Conservation (phyloP, 2,113 vertebrate genomes). For the Hemibagrus wyckioides region DNA sequence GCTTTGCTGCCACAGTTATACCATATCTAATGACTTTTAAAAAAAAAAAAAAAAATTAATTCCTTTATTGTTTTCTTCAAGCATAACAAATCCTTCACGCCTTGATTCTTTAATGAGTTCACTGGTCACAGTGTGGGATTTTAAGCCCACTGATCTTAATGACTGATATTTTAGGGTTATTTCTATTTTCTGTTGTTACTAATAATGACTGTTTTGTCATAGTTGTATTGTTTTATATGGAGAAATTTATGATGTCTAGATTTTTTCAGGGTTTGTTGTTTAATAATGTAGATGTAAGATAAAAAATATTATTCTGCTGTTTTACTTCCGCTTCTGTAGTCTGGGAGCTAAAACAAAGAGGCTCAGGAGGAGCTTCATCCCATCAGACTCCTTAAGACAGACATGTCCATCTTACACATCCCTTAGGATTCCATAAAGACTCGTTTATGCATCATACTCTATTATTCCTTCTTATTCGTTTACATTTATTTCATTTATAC, state of each 20-base stretch:
- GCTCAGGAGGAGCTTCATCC: too few relatives aligned
- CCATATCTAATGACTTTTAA: not conserved
- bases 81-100: not conserved
- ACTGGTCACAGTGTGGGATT: not conserved
- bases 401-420: too few relatives aligned
- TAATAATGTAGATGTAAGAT: not conserved
- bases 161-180: not conserved
- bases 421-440: too few relatives aligned
- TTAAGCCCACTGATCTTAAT: not conserved
- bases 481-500: too few relatives aligned
- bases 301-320: not conserved
- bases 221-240: not conserved
- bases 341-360: too few relatives aligned
- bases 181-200: not conserved
- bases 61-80: not conserved
- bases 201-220: not conserved
- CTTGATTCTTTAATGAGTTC: not conserved
- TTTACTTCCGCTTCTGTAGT: not conserved
- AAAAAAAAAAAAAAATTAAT: not conserved
- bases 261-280: not conserved
- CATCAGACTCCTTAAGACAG: too few relatives aligned
- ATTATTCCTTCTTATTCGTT: too few relatives aligned
- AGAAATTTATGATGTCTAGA: not conserved
- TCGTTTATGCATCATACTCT: too few relatives aligned
- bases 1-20: not conserved